Conservation (phyloP, 2,888 invertebrate species). For the Aethes cnicana region DNA sequence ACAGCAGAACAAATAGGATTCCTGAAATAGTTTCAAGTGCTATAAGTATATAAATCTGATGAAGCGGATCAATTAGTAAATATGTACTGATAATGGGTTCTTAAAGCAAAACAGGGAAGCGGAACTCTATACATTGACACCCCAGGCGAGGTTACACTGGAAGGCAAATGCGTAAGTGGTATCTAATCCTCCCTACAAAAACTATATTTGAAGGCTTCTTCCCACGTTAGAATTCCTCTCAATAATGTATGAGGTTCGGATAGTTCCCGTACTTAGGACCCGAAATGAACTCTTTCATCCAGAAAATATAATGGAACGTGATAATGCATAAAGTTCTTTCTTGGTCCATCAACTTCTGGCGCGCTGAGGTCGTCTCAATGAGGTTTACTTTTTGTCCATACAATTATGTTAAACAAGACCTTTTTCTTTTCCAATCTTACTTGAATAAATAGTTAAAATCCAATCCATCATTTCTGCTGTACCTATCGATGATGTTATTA, state of each 20-base stretch:
- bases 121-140: no score
- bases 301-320: not conserved
- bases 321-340: not conserved
- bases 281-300: not conserved
- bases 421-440: not conserved
- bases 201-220: not conserved
- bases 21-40: no score
- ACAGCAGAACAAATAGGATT: no score
- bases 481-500: no score
- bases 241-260: not conserved
- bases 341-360: slow-evolving; percentile 1
- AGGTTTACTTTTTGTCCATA: not conserved
- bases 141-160: no score
- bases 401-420: not conserved
- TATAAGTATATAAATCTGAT: no score
- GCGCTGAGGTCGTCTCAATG: not conserved
- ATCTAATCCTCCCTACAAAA: no score
- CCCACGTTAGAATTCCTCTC: not conserved
- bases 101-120: no score
- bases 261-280: no score
- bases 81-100: no score
- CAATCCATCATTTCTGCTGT: not conserved
- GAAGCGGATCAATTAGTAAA: no score
- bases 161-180: no score
- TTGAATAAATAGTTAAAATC: not conserved